These are phyloP conservation scores for Trematomus loennbergii DNA, from an alignment of 2,113 vertebrate species.

Conservation along the genomic window DNA sequence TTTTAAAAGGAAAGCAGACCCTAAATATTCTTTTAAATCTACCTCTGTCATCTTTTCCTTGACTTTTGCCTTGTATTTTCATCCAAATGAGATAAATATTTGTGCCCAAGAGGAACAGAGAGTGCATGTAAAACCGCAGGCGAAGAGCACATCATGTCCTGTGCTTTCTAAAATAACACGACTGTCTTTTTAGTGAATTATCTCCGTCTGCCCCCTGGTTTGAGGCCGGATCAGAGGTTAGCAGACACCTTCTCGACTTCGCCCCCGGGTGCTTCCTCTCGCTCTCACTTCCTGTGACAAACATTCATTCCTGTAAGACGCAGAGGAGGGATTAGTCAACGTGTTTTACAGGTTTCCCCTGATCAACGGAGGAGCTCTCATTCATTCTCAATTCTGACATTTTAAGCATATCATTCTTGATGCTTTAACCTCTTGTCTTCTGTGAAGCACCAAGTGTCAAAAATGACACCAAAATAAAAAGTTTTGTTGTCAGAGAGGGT, in stretches of 20 bases:
- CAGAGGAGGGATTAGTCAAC: constrained; percentile 65
- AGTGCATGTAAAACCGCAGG: neutral
- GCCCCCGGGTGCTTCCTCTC: constrained; percentile 64
- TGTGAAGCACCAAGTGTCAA: no score
- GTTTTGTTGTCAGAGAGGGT: no score
- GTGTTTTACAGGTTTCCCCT: constrained; percentile 68
- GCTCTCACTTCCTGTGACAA: constrained; percentile 70
- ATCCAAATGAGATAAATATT: no score
- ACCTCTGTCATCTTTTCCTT: neutral
- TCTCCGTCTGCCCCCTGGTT: neutral
- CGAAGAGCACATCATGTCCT: neutral
- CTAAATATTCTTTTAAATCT: no score
- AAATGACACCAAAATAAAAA: neutral
- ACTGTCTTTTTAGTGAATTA: no score
- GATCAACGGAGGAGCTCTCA: constrained; percentile 40
- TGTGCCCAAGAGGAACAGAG: no score
- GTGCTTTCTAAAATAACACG: constrained; percentile 1
- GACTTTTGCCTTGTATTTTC: no score
- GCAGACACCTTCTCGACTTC: constrained; percentile 64
- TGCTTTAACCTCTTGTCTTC: neutral
- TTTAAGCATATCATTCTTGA: neutral
- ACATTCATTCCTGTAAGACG: constrained; percentile 71
- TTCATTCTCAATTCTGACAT: neutral
- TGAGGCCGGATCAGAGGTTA: constrained; percentile 66
- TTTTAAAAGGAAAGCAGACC: no score